A percentile compares a stretch with the other conserved stretches of the same genome.
Conservation (phyloP, 2,113 vertebrate genomes). For the Misgurnus mizolepis region DNA sequence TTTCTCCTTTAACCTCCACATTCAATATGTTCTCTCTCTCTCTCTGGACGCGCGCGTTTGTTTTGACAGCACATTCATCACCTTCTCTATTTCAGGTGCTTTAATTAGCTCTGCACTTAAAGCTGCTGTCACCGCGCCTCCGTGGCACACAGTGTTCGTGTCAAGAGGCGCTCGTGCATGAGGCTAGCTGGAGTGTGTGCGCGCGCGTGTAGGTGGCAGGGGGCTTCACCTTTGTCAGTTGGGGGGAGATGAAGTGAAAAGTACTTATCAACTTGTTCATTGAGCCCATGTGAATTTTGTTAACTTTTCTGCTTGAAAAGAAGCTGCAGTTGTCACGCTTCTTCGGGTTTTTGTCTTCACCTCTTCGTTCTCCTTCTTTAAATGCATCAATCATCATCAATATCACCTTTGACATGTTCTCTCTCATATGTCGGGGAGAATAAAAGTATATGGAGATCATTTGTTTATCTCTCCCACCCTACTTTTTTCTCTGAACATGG, state of each 20-base stretch:
- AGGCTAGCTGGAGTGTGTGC: conserved; percentile 32
- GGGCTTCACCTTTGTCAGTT: conserved; percentile 35
- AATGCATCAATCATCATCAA: neutral
- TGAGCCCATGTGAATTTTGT: conserved; percentile 22
- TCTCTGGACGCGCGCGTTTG: conserved; percentile 18
- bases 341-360: neutral
- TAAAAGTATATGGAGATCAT: conserved; percentile 21
- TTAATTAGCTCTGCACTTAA: conserved; percentile 61
- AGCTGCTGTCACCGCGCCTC: conserved; percentile 51
- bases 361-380: conserved; percentile 11
- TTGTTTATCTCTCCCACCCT: neutral
- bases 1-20: conserved; percentile 26
- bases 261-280: conserved; percentile 42
- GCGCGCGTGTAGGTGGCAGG: neutral
- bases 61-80: conserved; percentile 60
- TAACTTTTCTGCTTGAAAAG: conserved; percentile 32
- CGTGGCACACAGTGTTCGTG: conserved; percentile 37
- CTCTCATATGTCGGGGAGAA: conserved; percentile 8
- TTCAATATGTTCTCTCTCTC: conserved; percentile 24
- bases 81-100: conserved; percentile 56
- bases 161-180: conserved; percentile 52
- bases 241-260: conserved; percentile 20
- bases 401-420: conserved; percentile 27
- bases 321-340: conserved; percentile 1
- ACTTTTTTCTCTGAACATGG: no score